Evolutionary conservation across 37 sponge, comb jelly and placozoan genomes (phyloP), one percentile per base, ranked within the genome.

Genomic region (Amphimedon queenslandica): DNA sequence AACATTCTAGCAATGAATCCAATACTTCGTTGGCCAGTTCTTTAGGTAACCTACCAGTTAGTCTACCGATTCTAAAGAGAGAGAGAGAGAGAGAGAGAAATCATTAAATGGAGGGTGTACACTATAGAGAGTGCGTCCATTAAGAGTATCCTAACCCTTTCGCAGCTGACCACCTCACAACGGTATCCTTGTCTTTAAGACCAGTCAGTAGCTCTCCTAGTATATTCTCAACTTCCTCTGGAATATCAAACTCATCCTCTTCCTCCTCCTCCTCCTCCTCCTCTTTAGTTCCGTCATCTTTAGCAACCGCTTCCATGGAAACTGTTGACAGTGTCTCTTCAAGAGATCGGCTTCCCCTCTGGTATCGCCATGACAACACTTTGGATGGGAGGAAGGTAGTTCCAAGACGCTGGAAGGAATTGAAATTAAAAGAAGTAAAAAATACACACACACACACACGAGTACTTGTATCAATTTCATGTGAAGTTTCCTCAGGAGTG

Each of bases 101-200:
- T n/a, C n/a, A n/a, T n/a, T n/a, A n/a, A n/a, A n/a, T n/a, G n/a
- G n/a, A n/a, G n/a, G n/a, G n/a, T n/a, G n/a, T n/a, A n/a, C n/a
- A n/a, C n/a, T n/a, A n/a, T n/a, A n/a, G n/a, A n/a, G n/a, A n/a
- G n/a, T n/a, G n/a, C n/a, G n/a, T n/a, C n/a, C n/a, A n/a, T n/a
- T n/a, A n/a, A n/a, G n/a, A n/a, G n/a, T n/a, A n/a, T 18, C 13
- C 80, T 70, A 21, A 86, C 87, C 99, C 99, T 51, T 98, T 98
- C 31, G 99, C 99, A 36, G 99, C 95, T 16, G 95, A 92, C 99
- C 99, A 98, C 66, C 99, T 58, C 3, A 98, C 99, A 16, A 98
- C 83, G 20, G 99, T 94, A 83, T 98, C 99, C 28, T 75, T 77
- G 80, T 98, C 99, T 51, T 76, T 80, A 40, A 97, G 85, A 29